Evolutionary conservation across 2,888 invertebrate genomes (phyloP), one percentile per base, ranked within the genome.

Genomic region (Macrosoma leucophasiata): DNA sequence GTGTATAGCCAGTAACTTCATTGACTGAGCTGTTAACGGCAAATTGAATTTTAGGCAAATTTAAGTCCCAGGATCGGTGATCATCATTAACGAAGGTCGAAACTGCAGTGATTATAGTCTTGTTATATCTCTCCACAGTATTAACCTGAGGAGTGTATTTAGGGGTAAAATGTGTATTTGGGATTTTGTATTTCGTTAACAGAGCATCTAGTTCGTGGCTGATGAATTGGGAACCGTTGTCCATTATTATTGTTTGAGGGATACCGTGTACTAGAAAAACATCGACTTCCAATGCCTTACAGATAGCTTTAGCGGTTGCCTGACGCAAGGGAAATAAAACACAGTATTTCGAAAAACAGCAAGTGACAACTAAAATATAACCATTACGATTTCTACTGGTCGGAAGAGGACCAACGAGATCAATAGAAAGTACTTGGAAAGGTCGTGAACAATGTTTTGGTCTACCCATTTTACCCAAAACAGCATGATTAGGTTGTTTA

Each of bases 201-300:
- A n/a, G n/a, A n/a, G n/a, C n/a, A n/a, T n/a, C n/a, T n/a, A n/a
- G n/a, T n/a, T n/a, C n/a, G n/a, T n/a, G n/a, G n/a, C 50, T 37
- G 10, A 29, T 32, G 11, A 52, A 52, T 24, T 56, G 53, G 1
- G 4, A 27, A 0, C 51, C 50, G 13, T 55, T 53, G n/a, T 51
- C 52, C n/a, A 47, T 1, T 0, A 50, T 18, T 1, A 55, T 24
- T 1, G 47, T 48, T 3, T 37, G 30, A 0, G 52, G 48, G 4
- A 54, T 25, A 1, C 52, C 56, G 13, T 54, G 54, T 0, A 50
- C 33, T 0, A 55, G 10, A 14, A 56, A 48, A 1, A 56, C 42
- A 3, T 22, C 3, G 3, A 52, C 36, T 19, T 52, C 52, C 1
- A 41, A 11, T 12, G 17, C 15, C 15, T 27, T 23, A 1, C 10